Base-by-base conservation (phyloP, 2,113 vertebrate species). In the Haemorhous mexicanus region DNA sequence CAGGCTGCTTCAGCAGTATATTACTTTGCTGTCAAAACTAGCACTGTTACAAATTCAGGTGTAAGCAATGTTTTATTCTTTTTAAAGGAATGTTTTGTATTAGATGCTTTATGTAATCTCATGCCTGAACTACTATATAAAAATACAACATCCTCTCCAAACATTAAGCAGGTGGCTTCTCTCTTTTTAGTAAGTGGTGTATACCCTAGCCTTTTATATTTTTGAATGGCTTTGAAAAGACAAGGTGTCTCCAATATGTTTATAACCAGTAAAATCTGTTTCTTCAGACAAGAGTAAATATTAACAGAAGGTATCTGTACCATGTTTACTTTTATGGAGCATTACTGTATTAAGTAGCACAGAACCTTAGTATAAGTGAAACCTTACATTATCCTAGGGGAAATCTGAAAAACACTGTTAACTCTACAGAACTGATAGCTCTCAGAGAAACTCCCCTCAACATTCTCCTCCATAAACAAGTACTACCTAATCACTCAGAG, bases 141-240 rank as follows among this genome's bases (percentile, higher is more conserved):
- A 88, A 84, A 94, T n/a, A 56, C 7, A n/a, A 67, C 24, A 61
- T 33, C 16, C 18, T 85, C 67, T 87, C 32, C 27, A 76, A 89
- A 95, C 4, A 6, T 39, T 67, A 85, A 72, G 55, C 66, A 66
- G 58, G 64, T 52, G 16, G 13, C 50, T 88, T 83, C 47, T 83
- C 35, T 74, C 90, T 53, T 83, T 73, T 77, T 47, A 93, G 35
- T 32, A 91, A 91, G 84, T 24, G 23, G 44, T 69, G 11, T 82
- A 80, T 33, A 82, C 9, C 14, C 24, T 43, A 86, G 59, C 16
- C 24, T 93, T 90, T 77, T 73, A 67, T 67, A 90, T 68, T 78
- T 81, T 32, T 94, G 8, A 91, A 84, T 77, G 33, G 12, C 58
- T 95, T 84, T 78, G 84, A 85, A 95, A 95, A 87, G n/a, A 69